Evolutionary conservation across 2,888 invertebrate genomes (phyloP), one percentile per base, ranked within the genome.

Genomic region (Brachyptera putata): DNA sequence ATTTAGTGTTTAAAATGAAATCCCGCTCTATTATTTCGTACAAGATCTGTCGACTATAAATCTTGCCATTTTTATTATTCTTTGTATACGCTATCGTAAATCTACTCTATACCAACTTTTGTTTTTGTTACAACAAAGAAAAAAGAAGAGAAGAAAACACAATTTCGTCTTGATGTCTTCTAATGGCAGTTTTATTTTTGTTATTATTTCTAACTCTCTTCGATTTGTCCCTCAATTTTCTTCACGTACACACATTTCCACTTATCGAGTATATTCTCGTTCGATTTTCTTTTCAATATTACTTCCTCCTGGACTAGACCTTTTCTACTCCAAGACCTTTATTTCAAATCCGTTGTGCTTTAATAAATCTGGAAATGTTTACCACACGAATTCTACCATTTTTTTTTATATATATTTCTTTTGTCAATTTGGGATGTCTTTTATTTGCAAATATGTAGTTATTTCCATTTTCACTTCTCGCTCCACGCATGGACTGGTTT

Each of bases 381-480:
- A 36, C 53, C 53, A 53, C n/a, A n/a, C n/a, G n/a, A n/a, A n/a
- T n/a, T n/a, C n/a, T n/a, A n/a, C 53, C 3, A 36, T 34, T 36
- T 34, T 36, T 34, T 34, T 53, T n/a, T n/a, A n/a, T 36, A 53
- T 53, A 36, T 34, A 36, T 21, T 36, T 34, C 36, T 53, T n/a
- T 46, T 53, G 53, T 36, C 53, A 53, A 53, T 53, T 34, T 36
- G 9, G 36, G 7, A 21, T 53, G 21, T 36, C 53, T 16, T 18
- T 53, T 21, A 16, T 16, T 36, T 36, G 11, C 26, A 16, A 53
- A 53, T 14, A 53, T 21, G 21, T 34, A 21, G 21, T 18, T 16
- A 34, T 36, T 53, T 53, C 53, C 53, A 53, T 53, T 53, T 53
- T 36, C 53, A 36, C 53, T 50, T 26, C 41, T 46, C 24, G 53